Base-by-base conservation (phyloP, 2,113 vertebrate genomes). In the Lagopus muta region DNA sequence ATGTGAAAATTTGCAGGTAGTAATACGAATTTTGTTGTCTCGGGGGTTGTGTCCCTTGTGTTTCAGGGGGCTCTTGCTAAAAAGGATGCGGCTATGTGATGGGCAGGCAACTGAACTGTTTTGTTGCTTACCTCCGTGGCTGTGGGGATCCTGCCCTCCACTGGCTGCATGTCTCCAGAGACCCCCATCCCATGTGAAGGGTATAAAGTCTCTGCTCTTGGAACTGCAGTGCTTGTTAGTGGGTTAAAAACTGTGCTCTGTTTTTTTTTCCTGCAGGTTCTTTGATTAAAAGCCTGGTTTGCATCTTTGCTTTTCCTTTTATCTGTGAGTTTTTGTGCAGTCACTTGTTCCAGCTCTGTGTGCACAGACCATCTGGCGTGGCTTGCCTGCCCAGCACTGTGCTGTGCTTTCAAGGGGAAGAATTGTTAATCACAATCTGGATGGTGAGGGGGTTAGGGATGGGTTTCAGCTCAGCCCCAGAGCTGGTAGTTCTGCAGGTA, bases 381-480 rank as follows among this genome's bases (percentile, higher is more conserved):
- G 79, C 90, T 95, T 6, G 2, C 57, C 85, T 58, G 94, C 85
- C 87, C 54, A 0, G 78, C 88, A 42, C 0, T 0, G 65, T 21
- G 66, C 27, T 21, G 82, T 58, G 85, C 85, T 93, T 95, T 94
- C 76, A 90, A 67, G 82, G 86, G 73, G 94, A 60, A 86, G 67
- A 86, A 76, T 78, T 83, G 82, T 65, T 90, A 94, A 94, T 69
- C 90, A 86, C 90, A 95, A 79, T 93, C 93, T 97, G 94, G 73
- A 95, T 84, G 88, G 36, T 1, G 3, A 75, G 40, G 24, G 52
- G 43, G 6, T 70, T 78, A 65, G 82, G 79, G 34, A 45, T 38
- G 3, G 67, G 21, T 67, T 82, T 93, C 32, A 17, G 57, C 74
- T 88, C 61, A 40, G 2, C 61, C 80, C 60, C n/a, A 11, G 80